These are phyloP conservation scores for Unio delphinus DNA, from an alignment of 2,888 invertebrate species.

Conservation along the genomic window DNA sequence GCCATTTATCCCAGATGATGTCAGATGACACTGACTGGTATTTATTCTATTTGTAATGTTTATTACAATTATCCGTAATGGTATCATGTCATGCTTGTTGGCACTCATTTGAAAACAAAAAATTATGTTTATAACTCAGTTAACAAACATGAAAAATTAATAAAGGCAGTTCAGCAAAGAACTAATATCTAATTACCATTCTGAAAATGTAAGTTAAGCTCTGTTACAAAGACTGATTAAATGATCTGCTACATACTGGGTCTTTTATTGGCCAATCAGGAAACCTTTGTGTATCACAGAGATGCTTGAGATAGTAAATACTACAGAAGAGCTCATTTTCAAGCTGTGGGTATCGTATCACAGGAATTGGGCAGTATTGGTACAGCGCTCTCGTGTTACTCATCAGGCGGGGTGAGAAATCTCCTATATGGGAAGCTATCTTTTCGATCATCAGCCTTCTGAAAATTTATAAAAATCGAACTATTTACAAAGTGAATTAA, in stretches of 20 bases:
- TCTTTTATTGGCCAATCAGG: constrained; percentile 98
- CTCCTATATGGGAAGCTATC: constrained; percentile 96
- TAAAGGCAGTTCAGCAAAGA: too few relatives aligned
- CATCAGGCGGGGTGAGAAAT: constrained; percentile 94
- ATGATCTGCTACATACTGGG: constrained; percentile 79
- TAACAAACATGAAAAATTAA: background rate
- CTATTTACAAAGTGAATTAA: background rate
- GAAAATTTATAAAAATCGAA: constrained; percentile 21
- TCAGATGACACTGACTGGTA: too few relatives aligned
- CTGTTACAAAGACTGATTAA: background rate
- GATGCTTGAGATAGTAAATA: constrained; percentile 96
- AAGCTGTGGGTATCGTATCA: constrained; percentile 92
- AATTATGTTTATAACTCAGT: constrained; percentile 2
- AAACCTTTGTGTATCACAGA: constrained; percentile 90
- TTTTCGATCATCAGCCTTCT: constrained; percentile 95
- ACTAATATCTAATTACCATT: too few relatives aligned
- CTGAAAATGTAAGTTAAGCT: too few relatives aligned
- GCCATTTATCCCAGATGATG: too few relatives aligned
- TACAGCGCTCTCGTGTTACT: constrained; percentile 96
- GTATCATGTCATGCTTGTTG: too few relatives aligned
- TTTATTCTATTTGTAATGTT: too few relatives aligned
- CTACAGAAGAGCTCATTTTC: constrained; percentile 98
- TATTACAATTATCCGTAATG: too few relatives aligned
- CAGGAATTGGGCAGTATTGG: constrained; percentile 95
- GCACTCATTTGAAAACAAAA: too few relatives aligned